These are phyloP conservation scores for Melopsittacus undulatus DNA, from an alignment of 2,797 vertebrate genomes.

Conservation along the genomic window DNA sequence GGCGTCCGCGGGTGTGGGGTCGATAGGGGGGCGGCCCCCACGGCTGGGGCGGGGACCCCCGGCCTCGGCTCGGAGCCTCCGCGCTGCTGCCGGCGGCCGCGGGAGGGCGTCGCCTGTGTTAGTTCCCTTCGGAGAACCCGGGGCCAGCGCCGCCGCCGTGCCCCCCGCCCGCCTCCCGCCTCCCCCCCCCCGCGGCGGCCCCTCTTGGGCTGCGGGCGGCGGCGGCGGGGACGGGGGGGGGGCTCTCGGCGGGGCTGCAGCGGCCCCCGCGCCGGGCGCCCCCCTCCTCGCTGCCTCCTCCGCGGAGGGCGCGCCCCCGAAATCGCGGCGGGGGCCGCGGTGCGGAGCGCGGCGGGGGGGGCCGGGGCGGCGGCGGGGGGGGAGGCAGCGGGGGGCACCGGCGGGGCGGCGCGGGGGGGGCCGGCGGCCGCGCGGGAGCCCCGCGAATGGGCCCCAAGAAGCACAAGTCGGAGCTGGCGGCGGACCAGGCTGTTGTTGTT, in stretches of 20 bases:
- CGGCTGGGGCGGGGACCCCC: conserved; percentile 21
- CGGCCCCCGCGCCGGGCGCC: conserved; percentile 44
- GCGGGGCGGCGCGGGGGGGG: neutral
- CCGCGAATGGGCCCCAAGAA: conserved; percentile 71
- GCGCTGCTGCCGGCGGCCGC: conserved; percentile 68
- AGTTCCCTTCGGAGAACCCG: conserved; percentile 76
- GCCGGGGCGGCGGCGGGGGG: neutral
- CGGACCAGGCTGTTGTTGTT: conserved; percentile 82
- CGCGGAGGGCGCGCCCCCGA: conserved; percentile 51
- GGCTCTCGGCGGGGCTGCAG: neutral
- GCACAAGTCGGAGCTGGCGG: conserved; percentile 76
- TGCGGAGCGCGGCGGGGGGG: neutral
- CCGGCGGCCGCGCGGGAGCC: neutral
- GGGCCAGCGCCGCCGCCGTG: neutral
- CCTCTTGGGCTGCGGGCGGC: neutral
- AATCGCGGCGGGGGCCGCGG: conserved; percentile 15
- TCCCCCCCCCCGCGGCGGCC: neutral
- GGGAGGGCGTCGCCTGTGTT: conserved; percentile 84
- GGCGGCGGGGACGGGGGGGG: neutral
- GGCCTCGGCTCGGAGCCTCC: neutral
- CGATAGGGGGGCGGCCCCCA: neutral
- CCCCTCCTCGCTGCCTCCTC: conserved; percentile 59
- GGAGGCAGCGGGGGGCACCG: neutral
- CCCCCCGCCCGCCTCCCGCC: neutral
- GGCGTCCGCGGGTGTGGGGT: neutral